These are phyloP conservation scores for Fregata magnificens DNA, from an alignment of 2,113 vertebrate species.

Conservation along the genomic window DNA sequence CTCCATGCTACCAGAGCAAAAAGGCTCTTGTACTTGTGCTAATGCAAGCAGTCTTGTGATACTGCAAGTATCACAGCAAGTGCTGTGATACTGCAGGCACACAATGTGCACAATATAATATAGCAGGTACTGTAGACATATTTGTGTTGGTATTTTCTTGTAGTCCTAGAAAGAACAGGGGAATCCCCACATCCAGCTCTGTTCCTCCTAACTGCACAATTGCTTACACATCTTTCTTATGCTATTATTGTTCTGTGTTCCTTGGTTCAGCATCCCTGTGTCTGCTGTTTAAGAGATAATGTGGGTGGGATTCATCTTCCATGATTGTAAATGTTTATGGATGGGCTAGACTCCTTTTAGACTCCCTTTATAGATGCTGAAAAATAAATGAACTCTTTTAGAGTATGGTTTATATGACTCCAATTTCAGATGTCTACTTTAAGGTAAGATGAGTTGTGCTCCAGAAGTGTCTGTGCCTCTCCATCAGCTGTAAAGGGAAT, in stretches of 20 bases:
- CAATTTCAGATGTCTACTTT: neutral
- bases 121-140: neutral
- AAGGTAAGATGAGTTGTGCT: neutral
- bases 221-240: neutral
- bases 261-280: neutral
- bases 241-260: neutral
- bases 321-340: neutral
- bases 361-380: neutral
- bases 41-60: neutral
- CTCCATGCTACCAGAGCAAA: neutral
- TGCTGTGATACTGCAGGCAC: neutral
- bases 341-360: neutral
- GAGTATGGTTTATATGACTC: neutral
- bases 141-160: neutral
- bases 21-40: neutral
- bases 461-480: neutral
- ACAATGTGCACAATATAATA: neutral
- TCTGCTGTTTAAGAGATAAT: neutral
- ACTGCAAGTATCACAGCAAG: no score
- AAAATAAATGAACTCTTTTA: neutral
- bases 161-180: neutral
- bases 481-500: neutral
- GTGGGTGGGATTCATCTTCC: neutral
- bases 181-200: neutral
- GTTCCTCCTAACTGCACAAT: neutral